Base-by-base conservation (phyloP, 1,140 invertebrate genomes). In the Drosophila kepulauana region DNA sequence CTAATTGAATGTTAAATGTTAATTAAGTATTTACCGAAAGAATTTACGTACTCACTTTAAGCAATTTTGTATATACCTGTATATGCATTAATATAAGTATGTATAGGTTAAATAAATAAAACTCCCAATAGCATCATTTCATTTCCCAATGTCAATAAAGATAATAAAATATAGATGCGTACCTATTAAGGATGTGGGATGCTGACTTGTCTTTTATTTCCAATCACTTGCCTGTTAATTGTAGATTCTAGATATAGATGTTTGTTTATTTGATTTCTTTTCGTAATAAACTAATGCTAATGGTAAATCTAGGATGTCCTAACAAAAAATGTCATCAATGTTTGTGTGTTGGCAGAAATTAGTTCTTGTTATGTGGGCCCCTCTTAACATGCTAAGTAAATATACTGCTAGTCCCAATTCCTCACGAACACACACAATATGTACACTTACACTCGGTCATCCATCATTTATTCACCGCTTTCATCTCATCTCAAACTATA, bases 401-500 rank as follows among this genome's bases (percentile, higher is more conserved):
- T 16, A 13, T 30, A 13, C 13, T 52, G 1, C 25, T 25, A 30
- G 4, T 2, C 49, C 6, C 5, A 49, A n/a, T 10, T 4, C 20
- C 28, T 57, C n/a, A 64, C n/a, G 46, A n/a, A 57, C n/a, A 64
- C 7, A 49, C 35, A 49, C n/a, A 41, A 3, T 13, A 6, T 33
- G 35, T 10, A 38, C 8, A 49, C 6, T 38, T 28, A 20, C n/a
- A 52, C 8, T 2, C 15, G 33, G 2, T 38, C 63, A 62, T 74
- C 43, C 52, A 46, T 73, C 54, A 63, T 56, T 68, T 67, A 61
- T 38, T 38, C 35, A 38, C 35, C 35, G 10, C 8, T 8, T 10
- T 38, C 35, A 38, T 73, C 6, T 25, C 33, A 43, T 58, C 16
- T 82, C 76, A 79, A 54, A 13, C 58, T 49, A 20, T 74, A 66